A percentile compares a stretch with the other conserved stretches of the same genome.
Conservation (phyloP, 1,140 invertebrate genomes). For the Semibalanus balanoides region DNA sequence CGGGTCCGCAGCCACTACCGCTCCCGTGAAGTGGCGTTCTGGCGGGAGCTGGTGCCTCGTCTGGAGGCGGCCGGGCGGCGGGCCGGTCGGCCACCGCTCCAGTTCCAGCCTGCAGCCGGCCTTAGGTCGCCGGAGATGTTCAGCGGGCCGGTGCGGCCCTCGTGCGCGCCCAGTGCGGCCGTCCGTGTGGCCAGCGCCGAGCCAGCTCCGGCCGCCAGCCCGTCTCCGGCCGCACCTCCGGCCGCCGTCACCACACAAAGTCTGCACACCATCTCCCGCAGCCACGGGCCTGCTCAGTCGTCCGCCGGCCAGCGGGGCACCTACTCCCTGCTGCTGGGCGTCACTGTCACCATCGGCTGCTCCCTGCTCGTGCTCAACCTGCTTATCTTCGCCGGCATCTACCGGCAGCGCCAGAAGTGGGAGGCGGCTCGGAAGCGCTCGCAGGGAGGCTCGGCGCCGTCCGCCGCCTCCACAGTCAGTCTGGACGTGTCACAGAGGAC, state of each 20-base stretch:
- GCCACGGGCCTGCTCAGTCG: not conserved
- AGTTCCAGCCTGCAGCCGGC: slow-evolving; percentile 22
- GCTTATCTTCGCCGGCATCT: slow-evolving; percentile 80
- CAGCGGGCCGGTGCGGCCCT: slow-evolving; percentile 18
- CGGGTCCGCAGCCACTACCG: slow-evolving; percentile 36
- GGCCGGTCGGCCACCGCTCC: slow-evolving; percentile 16
- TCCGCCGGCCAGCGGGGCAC: slow-evolving; percentile 24
- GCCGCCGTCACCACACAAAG: slow-evolving; percentile 10
- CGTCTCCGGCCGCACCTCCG: slow-evolving; percentile 7
- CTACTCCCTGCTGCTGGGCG: slow-evolving; percentile 75
- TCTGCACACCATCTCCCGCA: slow-evolving; percentile 6
- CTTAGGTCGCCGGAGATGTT: slow-evolving; percentile 19
- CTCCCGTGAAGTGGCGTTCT: slow-evolving; percentile 37
- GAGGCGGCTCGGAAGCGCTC: not conserved
- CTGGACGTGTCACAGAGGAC: not conserved
- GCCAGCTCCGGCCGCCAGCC: slow-evolving; percentile 25
- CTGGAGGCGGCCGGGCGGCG: slow-evolving; percentile 24
- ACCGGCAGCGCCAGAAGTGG: slow-evolving; percentile 57
- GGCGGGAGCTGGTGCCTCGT: slow-evolving; percentile 40
- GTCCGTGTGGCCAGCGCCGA: slow-evolving; percentile 22
- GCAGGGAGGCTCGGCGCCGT: not conserved
- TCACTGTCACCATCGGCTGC: slow-evolving; percentile 84
- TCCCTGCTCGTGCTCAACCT: slow-evolving; percentile 78
- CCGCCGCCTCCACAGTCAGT: not conserved
- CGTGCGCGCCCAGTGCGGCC: slow-evolving; percentile 14